Base-by-base conservation (phyloP, 2,113 vertebrate species). In the Pituophis catenifer region DNA sequence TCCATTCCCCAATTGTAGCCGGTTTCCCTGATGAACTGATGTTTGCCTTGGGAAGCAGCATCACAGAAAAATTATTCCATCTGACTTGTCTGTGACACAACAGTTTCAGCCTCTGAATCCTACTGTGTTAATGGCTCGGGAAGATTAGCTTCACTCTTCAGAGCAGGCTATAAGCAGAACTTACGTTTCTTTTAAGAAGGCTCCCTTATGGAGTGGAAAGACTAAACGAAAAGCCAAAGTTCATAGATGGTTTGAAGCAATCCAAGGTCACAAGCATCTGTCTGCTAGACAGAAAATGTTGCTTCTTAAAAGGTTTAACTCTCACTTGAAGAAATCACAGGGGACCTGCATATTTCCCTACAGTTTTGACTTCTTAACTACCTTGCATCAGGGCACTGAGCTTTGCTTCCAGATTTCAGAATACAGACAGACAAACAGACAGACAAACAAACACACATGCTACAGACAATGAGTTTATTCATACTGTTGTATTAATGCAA, bases 181-280 rank as follows among this genome's bases (percentile, higher is more conserved):
- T 52, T 10, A 11, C 85, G 1, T 11, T 4, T 91, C 8, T 10
- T 5, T 87, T 3, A 3, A 90, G 91, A 87, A 88, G 33, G 0
- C 24, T 93, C 85, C 24, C 1, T 52, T 89, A 0, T 50, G 8
- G 89, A 90, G 57, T n/a, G n/a, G 3, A 3, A 62, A 53, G 65
- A 62, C 11, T 24, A 29, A 91, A 91, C 38, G n/a, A 15, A 59
- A 91, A 89, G 17, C 1, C 53, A 92, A 38, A 3, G 75, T 95
- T 95, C 89, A 85, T 6, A 91, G n/a, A 58, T 62, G 0, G 55
- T 3, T 8, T 65, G 89, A 91, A 96, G 90, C 7, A 11, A 9
- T 53, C 86, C 9, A 59, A 86, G 38, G 15, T 90, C 50, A 48
- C 65, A 62, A 50, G 15, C 53, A 57, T 29, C 62, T 0, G n/a